Conservation (phyloP, 2,113 vertebrate genomes). For the Notarius quadriscutis region DNA sequence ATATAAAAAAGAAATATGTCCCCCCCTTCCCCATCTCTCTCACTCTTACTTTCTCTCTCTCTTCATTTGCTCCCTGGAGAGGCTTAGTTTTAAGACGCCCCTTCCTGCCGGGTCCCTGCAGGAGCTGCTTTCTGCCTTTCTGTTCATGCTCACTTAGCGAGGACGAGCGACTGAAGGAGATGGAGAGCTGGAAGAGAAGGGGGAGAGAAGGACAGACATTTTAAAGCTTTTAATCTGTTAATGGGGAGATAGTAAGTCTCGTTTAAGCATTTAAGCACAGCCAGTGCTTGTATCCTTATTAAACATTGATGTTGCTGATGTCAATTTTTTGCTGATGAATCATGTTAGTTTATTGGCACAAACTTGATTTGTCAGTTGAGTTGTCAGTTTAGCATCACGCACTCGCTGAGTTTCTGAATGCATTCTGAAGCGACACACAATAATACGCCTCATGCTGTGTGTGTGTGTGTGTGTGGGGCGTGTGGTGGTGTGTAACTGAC, state of each 20-base stretch:
- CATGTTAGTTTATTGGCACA: constrained; percentile 41
- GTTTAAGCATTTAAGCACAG: constrained; percentile 54
- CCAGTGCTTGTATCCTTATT: constrained; percentile 45
- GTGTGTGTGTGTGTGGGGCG: too few relatives aligned
- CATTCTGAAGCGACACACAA: background rate
- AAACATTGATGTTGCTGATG: constrained; percentile 58
- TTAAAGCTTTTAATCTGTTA: constrained; percentile 61
- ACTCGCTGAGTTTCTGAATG: background rate
- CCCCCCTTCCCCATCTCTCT: background rate
- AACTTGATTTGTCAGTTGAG: constrained; percentile 29
- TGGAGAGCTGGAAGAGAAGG: constrained; percentile 8
- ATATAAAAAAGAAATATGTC: constrained; percentile 42
- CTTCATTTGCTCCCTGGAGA: constrained; percentile 26
- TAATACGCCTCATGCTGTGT: too few relatives aligned
- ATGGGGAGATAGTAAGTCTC: constrained; percentile 50
- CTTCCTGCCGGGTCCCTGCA: constrained; percentile 38
- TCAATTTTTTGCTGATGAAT: constrained; percentile 48
- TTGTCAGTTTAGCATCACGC: background rate
- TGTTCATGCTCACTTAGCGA: constrained; percentile 48
- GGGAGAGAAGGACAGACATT: constrained; percentile 39
- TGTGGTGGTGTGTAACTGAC: background rate
- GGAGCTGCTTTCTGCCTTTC: constrained; percentile 37
- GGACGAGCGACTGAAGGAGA: constrained; percentile 26
- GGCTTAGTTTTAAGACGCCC: constrained; percentile 43
- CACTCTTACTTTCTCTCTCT: constrained; percentile 2